Percentiles rank a stretch among this genome's conserved stretches.
phyloP scores from a whole-genome alignment of 2,113 vertebrate species.

The Halichoerus grypus region DNA sequence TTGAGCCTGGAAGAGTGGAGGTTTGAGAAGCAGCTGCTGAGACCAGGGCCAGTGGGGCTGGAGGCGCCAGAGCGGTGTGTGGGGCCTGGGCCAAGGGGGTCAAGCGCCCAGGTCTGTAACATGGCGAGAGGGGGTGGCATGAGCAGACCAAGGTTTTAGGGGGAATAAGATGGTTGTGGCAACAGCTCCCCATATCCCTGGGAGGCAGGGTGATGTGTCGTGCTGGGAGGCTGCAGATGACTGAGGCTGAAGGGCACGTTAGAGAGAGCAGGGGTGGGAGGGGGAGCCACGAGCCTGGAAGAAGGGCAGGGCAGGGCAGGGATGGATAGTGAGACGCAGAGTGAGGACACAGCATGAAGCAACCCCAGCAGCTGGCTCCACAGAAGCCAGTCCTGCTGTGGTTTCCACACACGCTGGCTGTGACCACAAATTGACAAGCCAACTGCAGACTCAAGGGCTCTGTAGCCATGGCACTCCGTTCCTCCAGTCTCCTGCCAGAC shows the following conservation, averaged over 20 bases:
- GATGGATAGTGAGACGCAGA: rapidly evolving
- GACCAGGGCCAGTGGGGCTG: rapidly evolving
- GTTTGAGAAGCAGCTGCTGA: not conserved
- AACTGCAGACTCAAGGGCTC: not conserved
- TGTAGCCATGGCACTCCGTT: not conserved
- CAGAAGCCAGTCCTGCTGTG: not conserved
- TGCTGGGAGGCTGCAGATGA: not conserved
- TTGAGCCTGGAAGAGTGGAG: not conserved
- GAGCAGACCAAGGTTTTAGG: not conserved
- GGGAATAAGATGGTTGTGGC: not conserved
- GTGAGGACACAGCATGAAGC: not conserved
- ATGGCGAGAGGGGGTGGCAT: not conserved
- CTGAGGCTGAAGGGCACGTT: not conserved
- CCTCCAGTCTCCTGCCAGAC: not conserved
- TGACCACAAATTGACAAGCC: slow-evolving; percentile 19
- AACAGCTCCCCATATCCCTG: no score
- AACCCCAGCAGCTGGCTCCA: not conserved
- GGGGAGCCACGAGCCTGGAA: not conserved
- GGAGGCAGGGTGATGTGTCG: not conserved
- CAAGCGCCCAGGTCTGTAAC: not conserved
- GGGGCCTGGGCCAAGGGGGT: not conserved
- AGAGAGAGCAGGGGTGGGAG: not conserved
- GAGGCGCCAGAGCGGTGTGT: not conserved
- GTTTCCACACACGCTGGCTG: not conserved
- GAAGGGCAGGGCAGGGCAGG: not conserved